phyloP scores from a whole-genome alignment of 2,797 vertebrate species.

The Dipus sagitta region DNA sequence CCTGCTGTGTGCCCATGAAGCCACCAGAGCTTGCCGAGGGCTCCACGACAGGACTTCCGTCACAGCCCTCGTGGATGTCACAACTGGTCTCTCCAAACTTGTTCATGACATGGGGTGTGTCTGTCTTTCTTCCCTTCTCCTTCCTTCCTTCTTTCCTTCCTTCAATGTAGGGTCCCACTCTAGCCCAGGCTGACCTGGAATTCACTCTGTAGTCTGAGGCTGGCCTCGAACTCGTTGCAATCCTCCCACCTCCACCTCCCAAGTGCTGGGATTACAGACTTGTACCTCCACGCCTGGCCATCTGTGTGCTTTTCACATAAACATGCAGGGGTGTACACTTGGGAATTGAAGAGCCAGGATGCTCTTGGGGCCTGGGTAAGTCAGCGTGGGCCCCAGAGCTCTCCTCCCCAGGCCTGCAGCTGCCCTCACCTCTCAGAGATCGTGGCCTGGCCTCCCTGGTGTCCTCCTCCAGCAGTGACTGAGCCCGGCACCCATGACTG shows the following conservation, averaged over 20 bases:
- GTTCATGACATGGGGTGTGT: neutral
- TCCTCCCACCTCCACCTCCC: too few relatives aligned
- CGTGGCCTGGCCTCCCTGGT: neutral
- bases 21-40: neutral
- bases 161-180: too few relatives aligned
- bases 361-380: neutral
- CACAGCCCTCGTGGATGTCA: neutral
- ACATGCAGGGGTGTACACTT: neutral
- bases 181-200: too few relatives aligned
- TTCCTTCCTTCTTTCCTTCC: too few relatives aligned
- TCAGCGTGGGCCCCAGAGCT: neutral
- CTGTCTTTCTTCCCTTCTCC: too few relatives aligned
- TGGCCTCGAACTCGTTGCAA: too few relatives aligned
- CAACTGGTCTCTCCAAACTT: neutral
- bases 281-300: too few relatives aligned
- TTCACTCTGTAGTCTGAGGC: too few relatives aligned
- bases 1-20: neutral
- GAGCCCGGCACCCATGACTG: neutral
- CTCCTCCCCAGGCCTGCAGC: neutral
- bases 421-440: neutral
- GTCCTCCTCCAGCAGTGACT: neutral
- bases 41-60: too few relatives aligned
- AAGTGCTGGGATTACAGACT: too few relatives aligned
- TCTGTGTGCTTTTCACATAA: neutral
- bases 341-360: neutral